Conservation (phyloP, 1,140 invertebrate genomes). For the Lysiphlebus fabarum region DNA sequence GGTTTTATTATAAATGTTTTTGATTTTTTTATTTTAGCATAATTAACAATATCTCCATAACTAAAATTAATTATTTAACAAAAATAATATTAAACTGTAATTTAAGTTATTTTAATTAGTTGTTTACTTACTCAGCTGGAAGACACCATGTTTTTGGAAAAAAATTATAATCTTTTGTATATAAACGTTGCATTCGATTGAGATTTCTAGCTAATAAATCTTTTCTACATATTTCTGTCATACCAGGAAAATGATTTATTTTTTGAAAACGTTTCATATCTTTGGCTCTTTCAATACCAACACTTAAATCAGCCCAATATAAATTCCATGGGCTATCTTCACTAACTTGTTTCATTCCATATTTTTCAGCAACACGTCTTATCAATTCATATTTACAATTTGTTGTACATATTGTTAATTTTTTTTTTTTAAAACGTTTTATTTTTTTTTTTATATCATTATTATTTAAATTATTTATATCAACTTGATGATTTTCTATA, state of each 20-base stretch:
- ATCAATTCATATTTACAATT: slow-evolving; percentile 76
- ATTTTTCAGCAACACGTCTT: slow-evolving; percentile 64
- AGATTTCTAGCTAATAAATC: slow-evolving; percentile 81
- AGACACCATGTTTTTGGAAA: slow-evolving; percentile 93
- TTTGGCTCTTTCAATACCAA: slow-evolving; percentile 77
- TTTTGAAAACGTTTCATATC: slow-evolving; percentile 89
- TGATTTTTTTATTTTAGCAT: slow-evolving; percentile 64
- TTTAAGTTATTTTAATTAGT: not conserved
- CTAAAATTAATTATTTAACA: slow-evolving; percentile 35
- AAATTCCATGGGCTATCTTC: slow-evolving; percentile 84
- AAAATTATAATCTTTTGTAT: slow-evolving; percentile 85
- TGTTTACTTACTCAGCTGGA: slow-evolving; percentile 73
- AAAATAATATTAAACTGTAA: slow-evolving; percentile 4
- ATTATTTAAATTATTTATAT: not conserved
- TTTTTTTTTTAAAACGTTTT: not conserved
- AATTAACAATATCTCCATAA: slow-evolving; percentile 63
- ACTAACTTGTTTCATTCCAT: slow-evolving; percentile 75
- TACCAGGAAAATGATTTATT: slow-evolving; percentile 90
- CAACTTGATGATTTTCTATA: not conserved
- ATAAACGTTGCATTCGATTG: slow-evolving; percentile 80
- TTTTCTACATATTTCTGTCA: slow-evolving; percentile 86
- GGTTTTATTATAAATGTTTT: slow-evolving; percentile 87
- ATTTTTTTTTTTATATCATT: not conserved
- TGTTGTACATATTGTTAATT: slow-evolving; percentile 63
- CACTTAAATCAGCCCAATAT: slow-evolving; percentile 82